Evolutionary conservation across 2,888 invertebrate species (phyloP), one percentile per base, ranked within the genome.

Genomic region (Pseudoips prasinana): DNA sequence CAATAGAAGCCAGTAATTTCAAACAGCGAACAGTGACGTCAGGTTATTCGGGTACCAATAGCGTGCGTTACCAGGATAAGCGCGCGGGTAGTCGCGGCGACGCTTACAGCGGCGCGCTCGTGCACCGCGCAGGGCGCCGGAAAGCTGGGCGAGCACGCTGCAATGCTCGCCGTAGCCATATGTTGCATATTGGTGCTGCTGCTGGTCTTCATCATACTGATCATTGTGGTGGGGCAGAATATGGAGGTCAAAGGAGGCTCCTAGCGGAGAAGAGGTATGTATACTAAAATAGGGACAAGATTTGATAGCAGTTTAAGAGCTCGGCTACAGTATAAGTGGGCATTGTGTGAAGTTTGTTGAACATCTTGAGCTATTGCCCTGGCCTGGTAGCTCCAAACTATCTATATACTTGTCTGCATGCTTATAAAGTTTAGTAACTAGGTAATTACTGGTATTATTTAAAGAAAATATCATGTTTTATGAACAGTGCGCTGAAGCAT

Each of bases 81-180:
- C 60, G 70, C 71, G 54, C 73, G 77, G 20, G 68, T 63, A 58
- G 74, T 71, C 46, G 70, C 69, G 55, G 70, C 73, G 64, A 74
- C 78, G 67, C 69, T 73, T 39, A 65, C 61, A 20, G 73, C 71
- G 66, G 77, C 75, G 73, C 75, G 64, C 40, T 56, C 65, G 51
- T 68, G 77, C 67, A 77, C 75, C 62, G 72, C 73, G 67, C 70
- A 62, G 48, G 65, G 77, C 72, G 73, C 74, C 68, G 68, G 70
- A 81, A 86, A 85, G 73, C 87, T 88, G 89, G 87, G 89, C 74
- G 89, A 88, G 64, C 89, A 90, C 86, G 86, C 88, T 56, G 89
- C 89, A 53, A 95, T 95, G 95, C 93, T 95, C 72, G 94, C 94
- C 47, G 94, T 95, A 63, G 95, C 94, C 64, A 94, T 95, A 61